A percentile compares a stretch with the other conserved stretches of the same genome.
Evolutionary conservation across 1,140 invertebrate species (phyloP).

Genomic region (Achatina immaculata): DNA sequence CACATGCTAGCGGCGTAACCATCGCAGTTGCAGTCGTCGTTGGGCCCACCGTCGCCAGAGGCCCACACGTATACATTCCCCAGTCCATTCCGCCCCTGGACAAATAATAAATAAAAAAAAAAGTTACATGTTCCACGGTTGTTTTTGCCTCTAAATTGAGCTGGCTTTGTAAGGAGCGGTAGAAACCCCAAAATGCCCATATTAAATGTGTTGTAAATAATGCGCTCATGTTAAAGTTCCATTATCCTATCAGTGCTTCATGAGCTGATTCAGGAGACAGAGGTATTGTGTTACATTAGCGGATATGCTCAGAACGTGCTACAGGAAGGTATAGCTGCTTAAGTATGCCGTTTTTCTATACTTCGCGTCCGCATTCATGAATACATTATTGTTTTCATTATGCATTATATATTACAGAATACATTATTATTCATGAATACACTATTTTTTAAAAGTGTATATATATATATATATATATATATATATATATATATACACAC

Average conservation of each 20-base stretch:
- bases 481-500: too few species aligned
- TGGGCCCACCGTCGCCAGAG: constrained; percentile 97
- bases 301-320: too few species aligned
- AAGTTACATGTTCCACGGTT: not conserved
- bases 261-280: not conserved
- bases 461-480: too few species aligned
- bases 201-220: not conserved
- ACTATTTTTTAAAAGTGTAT: too few species aligned
- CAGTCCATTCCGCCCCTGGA: constrained; percentile 91
- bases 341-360: too few species aligned
- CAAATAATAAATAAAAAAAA: constrained; percentile 10
- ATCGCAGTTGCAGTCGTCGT: constrained; percentile 99
- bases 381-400: too few species aligned
- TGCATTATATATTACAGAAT: too few species aligned
- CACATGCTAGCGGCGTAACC: constrained; percentile 99
- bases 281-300: too few species aligned
- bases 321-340: too few species aligned
- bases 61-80: constrained; percentile 99
- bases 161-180: not conserved
- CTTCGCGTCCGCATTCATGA: too few species aligned
- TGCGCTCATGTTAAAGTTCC: not conserved
- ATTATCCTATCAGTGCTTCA: not conserved
- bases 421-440: too few species aligned
- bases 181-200: not conserved
- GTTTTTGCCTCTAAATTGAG: not conserved